A percentile compares a stretch with the other conserved stretches of the same genome.
phyloP scores from a whole-genome alignment of 2,888 invertebrate genomes.

The Perdita meconis region DNA sequence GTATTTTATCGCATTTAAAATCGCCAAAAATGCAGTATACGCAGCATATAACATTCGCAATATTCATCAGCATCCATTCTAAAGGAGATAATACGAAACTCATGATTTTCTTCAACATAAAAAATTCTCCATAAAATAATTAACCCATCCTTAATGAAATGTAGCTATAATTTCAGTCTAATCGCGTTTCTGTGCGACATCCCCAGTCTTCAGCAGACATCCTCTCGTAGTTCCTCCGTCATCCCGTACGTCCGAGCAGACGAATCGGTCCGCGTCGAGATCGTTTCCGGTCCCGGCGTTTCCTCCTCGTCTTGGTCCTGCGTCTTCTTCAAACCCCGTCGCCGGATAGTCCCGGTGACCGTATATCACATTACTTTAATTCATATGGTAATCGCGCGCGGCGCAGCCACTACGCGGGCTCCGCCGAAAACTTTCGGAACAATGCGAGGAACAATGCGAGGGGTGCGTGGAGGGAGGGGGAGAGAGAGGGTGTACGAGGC shows the following conservation, averaged over 20 bases:
- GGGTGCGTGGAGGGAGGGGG: slow-evolving; percentile 46
- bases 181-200: background rate
- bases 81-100: too few relatives aligned
- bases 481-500: slow-evolving; percentile 14
- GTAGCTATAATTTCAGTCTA: background rate
- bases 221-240: background rate
- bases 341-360: slow-evolving; percentile 56
- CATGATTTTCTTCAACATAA: too few relatives aligned
- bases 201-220: background rate
- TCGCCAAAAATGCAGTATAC: too few relatives aligned
- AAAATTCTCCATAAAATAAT: too few relatives aligned
- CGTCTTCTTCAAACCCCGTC: slow-evolving; percentile 60
- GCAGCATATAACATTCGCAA: too few relatives aligned
- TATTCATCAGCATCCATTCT: too few relatives aligned
- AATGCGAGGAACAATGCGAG: slow-evolving; percentile 73
- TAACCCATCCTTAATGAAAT: too few relatives aligned
- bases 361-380: slow-evolving; percentile 92
- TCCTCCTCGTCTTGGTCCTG: slow-evolving; percentile 36
- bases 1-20: too few relatives aligned
- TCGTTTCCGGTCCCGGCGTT: slow-evolving; percentile 35
- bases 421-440: slow-evolving; percentile 82
- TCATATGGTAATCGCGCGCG: slow-evolving; percentile 91
- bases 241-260: background rate
- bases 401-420: slow-evolving; percentile 72
- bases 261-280: slow-evolving; percentile 21